phyloP scores from a whole-genome alignment of 2,797 vertebrate species.

The Cyclopterus lumpus region DNA sequence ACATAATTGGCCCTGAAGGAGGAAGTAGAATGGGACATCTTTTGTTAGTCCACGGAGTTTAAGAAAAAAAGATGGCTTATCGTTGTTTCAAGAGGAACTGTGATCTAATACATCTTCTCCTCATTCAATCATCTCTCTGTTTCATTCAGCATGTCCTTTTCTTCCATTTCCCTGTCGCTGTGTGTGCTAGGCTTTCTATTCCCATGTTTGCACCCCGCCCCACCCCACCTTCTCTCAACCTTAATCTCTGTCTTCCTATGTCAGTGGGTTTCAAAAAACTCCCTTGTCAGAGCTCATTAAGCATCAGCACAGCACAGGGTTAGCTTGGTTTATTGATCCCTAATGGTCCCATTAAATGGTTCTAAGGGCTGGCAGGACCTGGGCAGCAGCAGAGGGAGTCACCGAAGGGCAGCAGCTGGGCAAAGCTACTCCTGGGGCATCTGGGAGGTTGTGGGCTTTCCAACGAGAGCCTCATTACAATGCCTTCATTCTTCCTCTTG shows the following conservation, averaged over 20 bases:
- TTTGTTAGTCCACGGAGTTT: constrained; percentile 25
- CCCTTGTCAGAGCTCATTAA: constrained; percentile 74
- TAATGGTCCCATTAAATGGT: constrained; percentile 75
- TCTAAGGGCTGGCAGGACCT: constrained; percentile 49
- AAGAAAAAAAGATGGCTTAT: constrained; percentile 26
- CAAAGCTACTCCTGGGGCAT: constrained; percentile 51
- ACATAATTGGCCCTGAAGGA: constrained; percentile 64
- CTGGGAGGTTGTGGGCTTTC: constrained; percentile 45
- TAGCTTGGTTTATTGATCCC: constrained; percentile 78
- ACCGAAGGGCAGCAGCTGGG: constrained; percentile 59
- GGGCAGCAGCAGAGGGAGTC: constrained; percentile 38
- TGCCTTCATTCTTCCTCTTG: constrained; percentile 24
- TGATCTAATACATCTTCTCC: constrained; percentile 34
- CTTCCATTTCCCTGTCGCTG: constrained; percentile 1
- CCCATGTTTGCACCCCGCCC: constrained; percentile 11
- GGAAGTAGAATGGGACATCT: constrained; percentile 21
- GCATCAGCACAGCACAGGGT: constrained; percentile 53
- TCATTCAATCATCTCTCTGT: constrained; percentile 2
- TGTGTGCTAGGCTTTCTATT: constrained; percentile 25
- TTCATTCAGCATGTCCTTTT: constrained; percentile 22
- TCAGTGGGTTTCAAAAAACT: constrained; percentile 49
- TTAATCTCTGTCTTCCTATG: constrained; percentile 25
- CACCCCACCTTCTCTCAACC: constrained; percentile 4
- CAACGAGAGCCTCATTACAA: constrained; percentile 67
- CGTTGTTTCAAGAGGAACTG: constrained; percentile 15